Base-by-base conservation (phyloP, 2,113 vertebrate genomes). In the Gasterosteus aculeatus region DNA sequence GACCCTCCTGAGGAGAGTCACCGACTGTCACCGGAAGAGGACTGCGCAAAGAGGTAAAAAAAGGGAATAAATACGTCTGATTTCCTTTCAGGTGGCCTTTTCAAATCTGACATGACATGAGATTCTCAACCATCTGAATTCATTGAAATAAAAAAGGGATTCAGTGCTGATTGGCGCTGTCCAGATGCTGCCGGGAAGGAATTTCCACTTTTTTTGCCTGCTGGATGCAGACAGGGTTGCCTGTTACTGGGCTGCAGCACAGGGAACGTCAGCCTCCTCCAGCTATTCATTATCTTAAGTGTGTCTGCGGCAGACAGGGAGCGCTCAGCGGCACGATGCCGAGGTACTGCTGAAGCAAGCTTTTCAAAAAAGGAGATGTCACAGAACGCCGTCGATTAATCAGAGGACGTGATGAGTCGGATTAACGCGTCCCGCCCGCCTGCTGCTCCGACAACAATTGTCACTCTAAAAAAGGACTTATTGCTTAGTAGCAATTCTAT, bases 281-380 rank as follows among this genome's bases (percentile, higher is more conserved):
- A 82, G 88, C 89, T 78, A 91, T 92, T 92, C 85, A 92, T 93
- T 92, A 90, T 86, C 85, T 88, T 88, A 89, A 93, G 90, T 91
- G 87, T 87, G 89, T 89, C 81, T 89, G 87, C 76, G 61, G 85
- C 86, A 85, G 81, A 84, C 64, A 78, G 84, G 41, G 74, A 81
- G 85, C 42, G 64, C 56, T 84, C 84, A 70, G 77, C 87, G 65
- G 78, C 81, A 81, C 41, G 67, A 72, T 64, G 77, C 81, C 59
- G 82, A 78, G 57, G 79, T n/a, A 87, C 73, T 90, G 90, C 90
- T 91, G 78, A 91, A 89, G 80, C 47, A 60, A 80, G 85, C 79
- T 77, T 84, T 79, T 29, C 72, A 82, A 75, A 57, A 51, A 22
- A 49, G 61, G 54, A 69, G 53, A 68, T 84, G 78, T 84, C 38